Percentiles rank a stretch among this genome's conserved stretches.
phyloP scores from a whole-genome alignment of 2,113 vertebrate species.

The Andinoacara biseriatus region DNA sequence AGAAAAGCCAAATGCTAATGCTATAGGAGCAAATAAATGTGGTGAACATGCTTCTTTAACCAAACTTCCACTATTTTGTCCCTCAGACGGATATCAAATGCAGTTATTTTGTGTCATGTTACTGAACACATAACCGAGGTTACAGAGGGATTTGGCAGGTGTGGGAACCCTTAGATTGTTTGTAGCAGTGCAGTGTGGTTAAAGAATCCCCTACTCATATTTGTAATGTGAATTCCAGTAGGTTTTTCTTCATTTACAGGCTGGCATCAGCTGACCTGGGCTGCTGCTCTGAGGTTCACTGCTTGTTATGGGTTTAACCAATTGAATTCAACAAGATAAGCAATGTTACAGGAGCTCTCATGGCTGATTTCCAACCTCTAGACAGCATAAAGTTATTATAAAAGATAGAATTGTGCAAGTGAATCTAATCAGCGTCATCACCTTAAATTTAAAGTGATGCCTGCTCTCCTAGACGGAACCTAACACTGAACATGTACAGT shows the following conservation, averaged over 20 bases:
- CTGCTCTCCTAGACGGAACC: not conserved
- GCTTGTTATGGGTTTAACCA: not conserved
- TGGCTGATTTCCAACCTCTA: not conserved
- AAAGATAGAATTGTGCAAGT: not conserved
- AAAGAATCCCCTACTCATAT: not conserved
- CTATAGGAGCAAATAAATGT: not conserved
- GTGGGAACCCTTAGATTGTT: fast-evolving
- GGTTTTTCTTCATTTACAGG: not conserved
- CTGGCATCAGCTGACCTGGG: not conserved
- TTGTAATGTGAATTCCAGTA: not conserved
- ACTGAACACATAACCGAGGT: not conserved
- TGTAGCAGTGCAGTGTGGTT: not conserved
- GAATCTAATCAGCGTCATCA: not conserved
- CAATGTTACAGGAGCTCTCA: not conserved
- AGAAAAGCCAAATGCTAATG: not conserved
- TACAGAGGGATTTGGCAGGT: not conserved
- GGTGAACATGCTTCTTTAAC: not conserved
- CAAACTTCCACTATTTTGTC: not conserved
- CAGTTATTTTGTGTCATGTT: not conserved
- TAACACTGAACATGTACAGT: not conserved
- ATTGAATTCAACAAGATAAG: not conserved
- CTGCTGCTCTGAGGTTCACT: not conserved
- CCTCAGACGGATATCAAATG: not conserved
- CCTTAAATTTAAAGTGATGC: not conserved
- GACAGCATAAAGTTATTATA: not conserved